Percentiles rank a stretch among this genome's conserved stretches.
Conservation (phyloP, 2,113 vertebrate genomes). For the Scalopus aquaticus region DNA sequence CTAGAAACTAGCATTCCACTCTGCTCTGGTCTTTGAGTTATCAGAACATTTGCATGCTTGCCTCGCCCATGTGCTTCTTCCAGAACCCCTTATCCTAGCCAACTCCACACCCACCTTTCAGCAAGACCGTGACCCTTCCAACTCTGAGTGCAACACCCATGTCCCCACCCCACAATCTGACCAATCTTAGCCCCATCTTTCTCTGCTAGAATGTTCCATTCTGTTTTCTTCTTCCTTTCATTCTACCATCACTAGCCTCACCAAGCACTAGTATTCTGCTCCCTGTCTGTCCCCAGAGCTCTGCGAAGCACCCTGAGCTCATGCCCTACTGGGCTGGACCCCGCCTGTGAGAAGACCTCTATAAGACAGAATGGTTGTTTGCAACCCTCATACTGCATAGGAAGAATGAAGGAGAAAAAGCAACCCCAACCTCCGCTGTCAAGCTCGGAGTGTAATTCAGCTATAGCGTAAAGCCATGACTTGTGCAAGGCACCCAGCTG, state of each 20-base stretch:
- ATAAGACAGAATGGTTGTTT: not conserved
- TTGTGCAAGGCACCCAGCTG: slow-evolving; percentile 29
- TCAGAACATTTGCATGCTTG: no score
- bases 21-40: no score
- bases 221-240: not conserved
- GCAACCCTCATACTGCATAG: not conserved
- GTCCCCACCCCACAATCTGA: not conserved
- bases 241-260: not conserved
- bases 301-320: not conserved
- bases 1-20: not conserved
- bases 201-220: not conserved
- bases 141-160: not conserved
- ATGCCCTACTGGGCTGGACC: not conserved
- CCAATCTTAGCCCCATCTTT: not conserved
- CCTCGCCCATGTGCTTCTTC: accelerated
- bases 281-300: not conserved
- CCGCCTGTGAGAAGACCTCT: not conserved
- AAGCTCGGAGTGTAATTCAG: not conserved
- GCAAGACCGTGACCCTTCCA: not conserved
- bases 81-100: not conserved
- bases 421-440: not conserved
- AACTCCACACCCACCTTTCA: accelerated
- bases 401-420: not conserved
- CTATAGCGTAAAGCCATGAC: not conserved
- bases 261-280: not conserved